A percentile compares a stretch with the other conserved stretches of the same genome.
phyloP scores from a whole-genome alignment of 2,888 invertebrate genomes.

The Pemphredon lugubris region DNA sequence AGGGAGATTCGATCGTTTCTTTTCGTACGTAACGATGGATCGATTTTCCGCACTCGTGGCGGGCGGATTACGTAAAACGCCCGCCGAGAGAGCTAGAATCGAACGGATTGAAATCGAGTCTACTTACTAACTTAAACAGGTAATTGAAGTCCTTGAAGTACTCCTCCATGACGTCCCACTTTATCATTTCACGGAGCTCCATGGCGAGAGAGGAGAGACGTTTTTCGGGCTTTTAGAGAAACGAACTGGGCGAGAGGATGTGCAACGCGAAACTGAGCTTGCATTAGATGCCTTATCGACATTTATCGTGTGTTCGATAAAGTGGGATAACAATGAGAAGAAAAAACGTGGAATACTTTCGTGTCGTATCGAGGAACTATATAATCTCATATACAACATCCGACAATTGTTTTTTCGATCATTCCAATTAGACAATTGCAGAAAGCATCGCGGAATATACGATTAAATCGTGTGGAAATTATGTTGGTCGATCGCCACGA shows the following conservation, averaged over 20 bases:
- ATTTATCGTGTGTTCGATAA: constrained; percentile 55
- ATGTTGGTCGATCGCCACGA: too few species aligned
- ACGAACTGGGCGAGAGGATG: constrained; percentile 2
- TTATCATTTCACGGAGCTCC: constrained; percentile 67
- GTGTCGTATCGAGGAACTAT: constrained; percentile 19
- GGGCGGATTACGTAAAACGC: constrained; percentile 36
- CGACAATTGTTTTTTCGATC: too few species aligned
- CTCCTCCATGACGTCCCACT: constrained; percentile 72
- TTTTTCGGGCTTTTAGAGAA: not conserved
- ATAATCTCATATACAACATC: not conserved
- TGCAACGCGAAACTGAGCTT: constrained; percentile 32
- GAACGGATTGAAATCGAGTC: not conserved
- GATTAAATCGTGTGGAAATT: too few species aligned
- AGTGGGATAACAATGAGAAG: constrained; percentile 12
- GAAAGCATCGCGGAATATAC: too few species aligned
- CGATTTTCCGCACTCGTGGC: not conserved
- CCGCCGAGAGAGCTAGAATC: not conserved
- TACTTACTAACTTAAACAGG: constrained; percentile 68
- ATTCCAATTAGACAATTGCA: too few species aligned
- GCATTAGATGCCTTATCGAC: constrained; percentile 46
- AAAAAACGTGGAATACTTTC: constrained; percentile 20
- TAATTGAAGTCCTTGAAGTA: constrained; percentile 65
- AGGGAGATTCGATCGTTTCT: too few species aligned
- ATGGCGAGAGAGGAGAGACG: constrained; percentile 38
- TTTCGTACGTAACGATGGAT: too few species aligned